Evolutionary conservation across 1,140 invertebrate species (phyloP).

Genomic region (Achatina immaculata): DNA sequence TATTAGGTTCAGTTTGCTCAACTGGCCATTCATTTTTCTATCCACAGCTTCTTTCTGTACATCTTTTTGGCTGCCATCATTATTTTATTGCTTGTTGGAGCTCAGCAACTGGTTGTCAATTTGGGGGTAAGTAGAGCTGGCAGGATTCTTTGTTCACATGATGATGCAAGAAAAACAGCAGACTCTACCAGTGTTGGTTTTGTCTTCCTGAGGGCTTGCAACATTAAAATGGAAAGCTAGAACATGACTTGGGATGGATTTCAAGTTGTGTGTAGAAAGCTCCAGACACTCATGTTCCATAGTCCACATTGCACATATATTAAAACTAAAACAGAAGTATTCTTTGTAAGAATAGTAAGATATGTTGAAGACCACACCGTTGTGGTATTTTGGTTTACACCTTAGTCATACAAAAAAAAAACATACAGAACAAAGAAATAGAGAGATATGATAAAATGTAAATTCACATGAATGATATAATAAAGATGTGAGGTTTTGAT

Average conservation of each 20-base stretch:
- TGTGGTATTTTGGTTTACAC: too few species aligned
- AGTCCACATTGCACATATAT: too few species aligned
- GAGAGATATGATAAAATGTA: too few species aligned
- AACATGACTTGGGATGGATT: constrained; percentile 16
- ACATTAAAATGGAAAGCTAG: constrained; percentile 29
- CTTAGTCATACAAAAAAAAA: too few species aligned
- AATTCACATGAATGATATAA: too few species aligned
- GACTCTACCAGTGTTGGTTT: background rate
- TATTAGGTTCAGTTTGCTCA: too few species aligned
- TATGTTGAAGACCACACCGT: too few species aligned
- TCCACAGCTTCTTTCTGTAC: constrained; percentile 40
- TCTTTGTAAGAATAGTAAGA: too few species aligned
- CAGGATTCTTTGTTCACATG: background rate
- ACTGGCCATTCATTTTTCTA: too few species aligned
- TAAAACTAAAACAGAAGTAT: too few species aligned
- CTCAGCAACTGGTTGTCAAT: constrained; percentile 35
- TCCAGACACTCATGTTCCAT: background rate
- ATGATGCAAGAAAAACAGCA: constrained; percentile 16
- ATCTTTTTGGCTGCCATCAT: constrained; percentile 44
- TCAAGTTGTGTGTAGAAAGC: constrained; percentile 30
- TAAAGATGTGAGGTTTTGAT: too few species aligned
- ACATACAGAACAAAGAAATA: too few species aligned
- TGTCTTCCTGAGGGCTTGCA: constrained; percentile 34
- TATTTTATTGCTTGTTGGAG: constrained; percentile 42
- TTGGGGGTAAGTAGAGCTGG: constrained; percentile 37